These are phyloP conservation scores for Colletes collaris DNA, from an alignment of 2,888 invertebrate genomes.

Conservation along the genomic window DNA sequence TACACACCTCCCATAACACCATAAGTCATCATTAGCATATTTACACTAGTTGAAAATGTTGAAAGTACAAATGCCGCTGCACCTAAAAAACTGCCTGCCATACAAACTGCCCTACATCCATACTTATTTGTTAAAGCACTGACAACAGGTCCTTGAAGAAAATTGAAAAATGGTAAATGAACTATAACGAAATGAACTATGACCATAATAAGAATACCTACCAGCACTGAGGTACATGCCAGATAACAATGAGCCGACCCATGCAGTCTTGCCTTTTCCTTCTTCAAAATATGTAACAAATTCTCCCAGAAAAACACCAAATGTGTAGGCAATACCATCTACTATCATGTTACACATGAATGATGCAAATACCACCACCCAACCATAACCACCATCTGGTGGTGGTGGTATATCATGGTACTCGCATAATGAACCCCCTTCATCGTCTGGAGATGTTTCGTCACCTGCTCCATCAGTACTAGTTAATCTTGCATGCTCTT, in stretches of 20 bases:
- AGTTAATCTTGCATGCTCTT: constrained; percentile 92
- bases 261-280: constrained; percentile 94
- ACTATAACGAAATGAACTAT: not conserved
- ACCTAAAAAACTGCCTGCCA: constrained; percentile 94
- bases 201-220: constrained; percentile 76
- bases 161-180: not conserved
- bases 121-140: constrained; percentile 98
- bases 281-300: constrained; percentile 92
- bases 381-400: constrained; percentile 96
- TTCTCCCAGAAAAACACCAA: constrained; percentile 95
- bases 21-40: constrained; percentile 95
- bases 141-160: constrained; percentile 91
- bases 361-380: constrained; percentile 97
- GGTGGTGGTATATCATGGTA: constrained; percentile 93
- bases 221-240: constrained; percentile 98
- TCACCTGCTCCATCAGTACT: constrained; percentile 87
- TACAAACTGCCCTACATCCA: constrained; percentile 97
- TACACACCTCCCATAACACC: constrained; percentile 94
- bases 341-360: constrained; percentile 99
- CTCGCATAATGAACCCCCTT: constrained; percentile 86
- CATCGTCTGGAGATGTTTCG: constrained; percentile 85
- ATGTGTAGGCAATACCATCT: constrained; percentile 99
- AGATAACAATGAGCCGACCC: constrained; percentile 97
- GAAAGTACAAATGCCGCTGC: constrained; percentile 93
- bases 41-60: constrained; percentile 93